Conservation (phyloP, 2,797 vertebrate species). For the Phalloptychus januarius region DNA sequence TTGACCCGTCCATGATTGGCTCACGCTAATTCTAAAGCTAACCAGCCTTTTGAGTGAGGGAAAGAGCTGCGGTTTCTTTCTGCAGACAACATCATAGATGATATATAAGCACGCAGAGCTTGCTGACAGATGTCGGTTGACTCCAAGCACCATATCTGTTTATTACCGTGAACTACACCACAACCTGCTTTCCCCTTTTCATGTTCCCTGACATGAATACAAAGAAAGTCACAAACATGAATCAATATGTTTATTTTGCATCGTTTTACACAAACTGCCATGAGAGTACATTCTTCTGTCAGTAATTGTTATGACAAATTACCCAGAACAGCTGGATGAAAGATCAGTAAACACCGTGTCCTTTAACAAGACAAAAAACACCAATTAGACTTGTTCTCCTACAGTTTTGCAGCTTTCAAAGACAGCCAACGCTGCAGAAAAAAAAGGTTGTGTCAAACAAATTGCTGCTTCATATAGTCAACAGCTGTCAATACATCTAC, state of each 20-base stretch:
- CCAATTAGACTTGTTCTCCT: background rate
- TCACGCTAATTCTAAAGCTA: background rate
- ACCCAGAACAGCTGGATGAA: constrained; percentile 7
- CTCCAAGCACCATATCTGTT: background rate
- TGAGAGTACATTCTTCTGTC: background rate
- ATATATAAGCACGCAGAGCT: background rate
- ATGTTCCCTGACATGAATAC: constrained; percentile 3
- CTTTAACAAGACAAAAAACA: constrained; percentile 5
- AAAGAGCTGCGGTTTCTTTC: background rate
- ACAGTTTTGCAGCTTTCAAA: background rate
- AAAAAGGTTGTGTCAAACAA: constrained; percentile 8
- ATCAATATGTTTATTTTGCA: background rate
- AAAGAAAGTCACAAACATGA: background rate
- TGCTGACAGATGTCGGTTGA: background rate
- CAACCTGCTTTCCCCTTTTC: background rate
- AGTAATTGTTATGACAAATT: constrained; percentile 4
- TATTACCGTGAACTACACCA: background rate
- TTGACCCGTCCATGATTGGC: background rate
- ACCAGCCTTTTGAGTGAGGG: background rate
- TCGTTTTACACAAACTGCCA: background rate
- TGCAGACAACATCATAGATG: background rate
- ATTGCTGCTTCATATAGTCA: constrained; percentile 1
- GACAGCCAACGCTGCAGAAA: background rate
- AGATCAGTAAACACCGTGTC: background rate
- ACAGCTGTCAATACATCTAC: constrained; percentile 1